Evolutionary conservation across 2,797 vertebrate species (phyloP), one percentile per base, ranked within the genome.

Genomic region (Leptatherina wallacei): DNA sequence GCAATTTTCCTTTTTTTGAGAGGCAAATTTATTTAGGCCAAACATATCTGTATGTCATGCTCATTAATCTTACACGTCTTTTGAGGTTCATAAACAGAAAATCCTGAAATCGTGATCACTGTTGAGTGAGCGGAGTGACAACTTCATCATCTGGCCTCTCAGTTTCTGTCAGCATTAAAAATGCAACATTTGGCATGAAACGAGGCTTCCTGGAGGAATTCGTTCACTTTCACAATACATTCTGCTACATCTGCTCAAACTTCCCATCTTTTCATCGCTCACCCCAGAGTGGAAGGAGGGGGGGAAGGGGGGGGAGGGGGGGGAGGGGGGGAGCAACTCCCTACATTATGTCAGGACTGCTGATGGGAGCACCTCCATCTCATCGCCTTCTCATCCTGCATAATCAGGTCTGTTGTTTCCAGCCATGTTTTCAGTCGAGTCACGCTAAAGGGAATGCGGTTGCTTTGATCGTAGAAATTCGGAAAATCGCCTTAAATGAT

Each of bases 191-290:
- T 78, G 77, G 75, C 69, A 56, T 69, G 73, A 90, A 89, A 84
- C 67, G 33, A 83, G 73, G 80, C 62, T 80, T 91, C 83, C 82
- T 88, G 49, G 61, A 89, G 88, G 83, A 92, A 89, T 64, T 81
- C 51, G 71, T 85, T 75, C 49, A 81, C 79, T 75, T 88, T 77
- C 66, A 72, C 78, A 82, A 73, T 65, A 66, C 65, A 67, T 88
- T 83, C 81, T 75, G 85, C 80, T 76, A 80, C 91, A 89, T 88
- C 86, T 90, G 88, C 86, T 82, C 84, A 74, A 87, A 88, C 85
- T 80, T 88, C 74, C 71, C 72, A 69, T 88, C 86, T 80, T 90
- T 86, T 87, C 75, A 78, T 83, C 59, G 69, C 57, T 71, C 63
- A 79, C 82, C 77, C 85, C 8, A 30, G 85, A 83, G 76, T 71